phyloP scores from a whole-genome alignment of 2,888 invertebrate genomes.

The Agrochola circellaris region DNA sequence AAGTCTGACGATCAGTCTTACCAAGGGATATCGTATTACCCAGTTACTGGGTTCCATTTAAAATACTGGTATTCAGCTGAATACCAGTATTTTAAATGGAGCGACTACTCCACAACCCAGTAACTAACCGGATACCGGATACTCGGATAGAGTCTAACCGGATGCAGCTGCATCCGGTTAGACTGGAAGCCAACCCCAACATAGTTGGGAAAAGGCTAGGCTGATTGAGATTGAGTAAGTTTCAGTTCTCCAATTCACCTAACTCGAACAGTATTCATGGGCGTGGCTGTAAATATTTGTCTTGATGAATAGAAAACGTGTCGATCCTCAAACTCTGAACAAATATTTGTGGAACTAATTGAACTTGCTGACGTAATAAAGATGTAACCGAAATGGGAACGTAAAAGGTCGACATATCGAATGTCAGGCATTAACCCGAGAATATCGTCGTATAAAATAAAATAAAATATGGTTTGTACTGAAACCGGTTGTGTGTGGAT shows the following conservation, averaged over 20 bases:
- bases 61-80: no score
- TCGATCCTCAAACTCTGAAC: constrained; percentile 39
- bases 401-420: constrained; percentile 61
- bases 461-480: constrained; percentile 46
- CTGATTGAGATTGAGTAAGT: neutral
- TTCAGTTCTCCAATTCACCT: neutral
- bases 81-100: no score
- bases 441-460: constrained; percentile 43
- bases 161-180: no score
- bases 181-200: no score
- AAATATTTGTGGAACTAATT: constrained; percentile 66
- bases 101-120: no score
- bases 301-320: constrained; percentile 35
- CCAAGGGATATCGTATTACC: no score
- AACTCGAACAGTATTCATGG: neutral
- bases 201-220: no score
- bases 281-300: constrained; percentile 44
- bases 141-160: no score
- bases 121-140: no score
- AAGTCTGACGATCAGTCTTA: no score
- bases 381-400: constrained; percentile 63
- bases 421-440: constrained; percentile 61
- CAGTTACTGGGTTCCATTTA: no score
- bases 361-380: constrained; percentile 60
- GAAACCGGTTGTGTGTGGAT: constrained; percentile 47